Percentiles rank a stretch among this genome's conserved stretches.
Conservation (phyloP, 2,113 vertebrate genomes). For the Neodontobutis hainanensis region DNA sequence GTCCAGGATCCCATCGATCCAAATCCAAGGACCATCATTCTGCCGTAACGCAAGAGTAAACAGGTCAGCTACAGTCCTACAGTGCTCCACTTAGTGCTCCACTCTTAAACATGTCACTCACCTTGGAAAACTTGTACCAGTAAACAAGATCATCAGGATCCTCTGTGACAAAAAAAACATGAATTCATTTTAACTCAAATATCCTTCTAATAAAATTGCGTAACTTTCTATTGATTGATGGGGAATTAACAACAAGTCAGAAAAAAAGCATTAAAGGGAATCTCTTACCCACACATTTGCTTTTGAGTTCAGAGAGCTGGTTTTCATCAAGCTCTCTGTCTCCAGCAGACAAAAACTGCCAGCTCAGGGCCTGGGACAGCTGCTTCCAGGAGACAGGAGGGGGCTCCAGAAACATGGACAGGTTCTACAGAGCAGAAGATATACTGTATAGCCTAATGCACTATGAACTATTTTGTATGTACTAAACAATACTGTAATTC, state of each 20-base stretch:
- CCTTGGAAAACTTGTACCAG: conserved; percentile 92
- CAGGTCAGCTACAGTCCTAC: neutral
- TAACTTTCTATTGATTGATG: neutral
- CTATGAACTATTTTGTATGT: no score
- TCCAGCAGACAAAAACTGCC: conserved; percentile 92
- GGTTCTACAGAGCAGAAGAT: conserved; percentile 74
- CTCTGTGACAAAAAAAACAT: conserved; percentile 20
- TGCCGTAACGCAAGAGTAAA: conserved; percentile 43
- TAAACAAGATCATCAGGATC: conserved; percentile 78
- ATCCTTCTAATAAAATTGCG: no score
- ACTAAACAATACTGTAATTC: no score
- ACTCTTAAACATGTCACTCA: conserved; percentile 46
- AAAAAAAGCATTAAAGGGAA: no score
- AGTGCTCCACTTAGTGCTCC: neutral
- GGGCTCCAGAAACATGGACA: conserved; percentile 87
- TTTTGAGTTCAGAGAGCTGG: conserved; percentile 81
- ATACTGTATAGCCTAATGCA: no score
- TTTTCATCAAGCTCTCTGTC: conserved; percentile 85
- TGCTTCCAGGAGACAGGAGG: conserved; percentile 84
- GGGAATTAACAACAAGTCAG: neutral
- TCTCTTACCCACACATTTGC: conserved; percentile 74
- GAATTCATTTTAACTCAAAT: no score
- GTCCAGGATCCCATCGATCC: conserved; percentile 92
- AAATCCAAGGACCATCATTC: conserved; percentile 88
- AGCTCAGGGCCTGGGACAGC: conserved; percentile 88